Evolutionary conservation across 2,113 vertebrate genomes (phyloP).

Genomic region (Muscicapa adusta): DNA sequence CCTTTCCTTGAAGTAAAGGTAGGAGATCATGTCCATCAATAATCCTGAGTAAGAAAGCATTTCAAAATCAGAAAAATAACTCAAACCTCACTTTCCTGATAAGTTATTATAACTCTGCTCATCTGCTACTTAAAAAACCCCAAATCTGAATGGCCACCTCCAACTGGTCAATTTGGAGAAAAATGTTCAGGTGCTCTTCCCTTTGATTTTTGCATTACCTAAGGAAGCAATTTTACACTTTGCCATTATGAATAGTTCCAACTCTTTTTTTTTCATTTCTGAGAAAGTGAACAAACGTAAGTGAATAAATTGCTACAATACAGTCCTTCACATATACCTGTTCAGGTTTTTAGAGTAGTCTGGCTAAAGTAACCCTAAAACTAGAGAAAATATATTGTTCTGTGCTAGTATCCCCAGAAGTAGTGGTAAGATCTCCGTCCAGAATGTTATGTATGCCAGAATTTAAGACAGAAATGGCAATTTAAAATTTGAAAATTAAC

Average conservation of each 20-base stretch:
- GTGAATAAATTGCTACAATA: not conserved
- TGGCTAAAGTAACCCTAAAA: not conserved
- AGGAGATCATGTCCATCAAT: slow-evolving; percentile 86
- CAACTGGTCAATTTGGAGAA: not conserved
- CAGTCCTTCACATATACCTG: not conserved
- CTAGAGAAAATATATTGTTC: not conserved
- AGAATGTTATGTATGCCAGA: not conserved
- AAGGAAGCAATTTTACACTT: not conserved
- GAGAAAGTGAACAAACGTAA: not conserved
- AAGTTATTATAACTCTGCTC: not conserved
- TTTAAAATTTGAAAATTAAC: not conserved
- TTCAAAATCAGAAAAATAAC: not conserved
- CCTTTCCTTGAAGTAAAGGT: slow-evolving; percentile 76
- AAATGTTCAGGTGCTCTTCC: not conserved
- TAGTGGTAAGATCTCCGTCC: not conserved
- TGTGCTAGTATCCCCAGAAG: not conserved
- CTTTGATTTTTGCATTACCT: not conserved
- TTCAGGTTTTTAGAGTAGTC: not conserved
- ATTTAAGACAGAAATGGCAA: not conserved
- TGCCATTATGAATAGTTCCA: not conserved
- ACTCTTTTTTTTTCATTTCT: not conserved
- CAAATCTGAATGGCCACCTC: not conserved
- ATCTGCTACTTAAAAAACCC: not conserved
- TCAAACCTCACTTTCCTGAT: not conserved
- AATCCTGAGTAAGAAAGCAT: slow-evolving; percentile 49